Base-by-base conservation (phyloP, 92 coral and sea anemone genomes). In the Muricea muricata region DNA sequence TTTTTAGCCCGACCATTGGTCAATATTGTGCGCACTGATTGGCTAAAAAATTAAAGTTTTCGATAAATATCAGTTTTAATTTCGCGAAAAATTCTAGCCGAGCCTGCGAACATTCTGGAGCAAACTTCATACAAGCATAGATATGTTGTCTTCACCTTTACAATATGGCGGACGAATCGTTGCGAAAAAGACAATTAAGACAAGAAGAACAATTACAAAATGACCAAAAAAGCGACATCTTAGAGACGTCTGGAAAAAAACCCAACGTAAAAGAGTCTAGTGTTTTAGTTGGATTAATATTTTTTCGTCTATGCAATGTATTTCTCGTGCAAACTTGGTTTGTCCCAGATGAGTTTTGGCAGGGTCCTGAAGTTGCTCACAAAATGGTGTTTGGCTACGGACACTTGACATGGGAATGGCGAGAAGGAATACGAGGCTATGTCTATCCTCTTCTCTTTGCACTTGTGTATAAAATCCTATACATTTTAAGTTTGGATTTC, bases 291-390 rank as follows among this genome's bases (percentile, higher is more conserved):
- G 80, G 80, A 11, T 75, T 94, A 24, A 57, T 90, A 25, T 12
- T 88, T 17, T 93, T 93, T 65, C 90, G 98, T 61, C 52, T 95
- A 5, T 50, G 92, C 0, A 95, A 95, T 67, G 92, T 97, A n/a
- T 73, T 68, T 40, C 15, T 92, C n/a, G 86, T 93, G 9, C 78
- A 75, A 74, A 93, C 98, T 14, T 95, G 86, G 89, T 95, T 93
- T 52, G 98, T 95, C 8, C 98, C 98, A 1, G 98, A 95, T 85
- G 98, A 95, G 85, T 93, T 89, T 82, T 95, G 98, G 98, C 98
- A 95, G 75, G 98, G 94, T 42, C 98, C 98, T 3, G 98, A 95
- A 82, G 89, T 95, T 30, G 97, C 98, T 12, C 98, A 95, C 80
- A 93, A 79, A 42, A 45, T 95, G 12, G 98, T 88, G n/a, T 95